Base-by-base conservation (phyloP, 2,113 vertebrate genomes). In the Eolophus roseicapilla region DNA sequence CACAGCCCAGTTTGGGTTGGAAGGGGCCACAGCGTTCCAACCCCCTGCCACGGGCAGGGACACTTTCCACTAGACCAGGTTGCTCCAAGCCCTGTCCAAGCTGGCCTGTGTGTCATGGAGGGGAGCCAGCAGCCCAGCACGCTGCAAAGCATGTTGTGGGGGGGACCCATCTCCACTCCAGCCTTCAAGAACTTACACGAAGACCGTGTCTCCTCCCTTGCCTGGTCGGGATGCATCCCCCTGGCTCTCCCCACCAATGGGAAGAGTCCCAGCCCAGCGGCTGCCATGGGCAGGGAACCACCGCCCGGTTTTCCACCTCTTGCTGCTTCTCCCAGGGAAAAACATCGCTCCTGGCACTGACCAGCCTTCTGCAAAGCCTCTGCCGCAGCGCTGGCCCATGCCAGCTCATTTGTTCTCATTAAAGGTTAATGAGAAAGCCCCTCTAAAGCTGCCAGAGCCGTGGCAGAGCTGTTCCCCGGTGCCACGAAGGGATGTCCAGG, bases 341-440 rank as follows among this genome's bases (percentile, higher is more conserved):
- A 71, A 29, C 63, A 65, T 60, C 6, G 2, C 43, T 13, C 19
- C 57, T 8, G 9, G 73, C 81, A 73, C 63, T 0, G 4, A 13
- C 27, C 85, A 44, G 60, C 74, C 74, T 3, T 11, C 76, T 8
- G 82, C 79, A 70, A 18, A 86, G 82, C 39, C 86, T 29, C 17
- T 1, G 27, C 88, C 1, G 35, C 87, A 83, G 92, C 15, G 3
- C 39, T 2, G 2, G 65, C 74, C 73, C 55, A 77, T 83, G 90
- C 88, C 94, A 95, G 90, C 95, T 95, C 17, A 17, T 97, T 96
- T 96, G 95, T 95, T 94, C 95, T 97, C 95, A 95, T 96, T 97
- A 96, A 96, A 93, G 77, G 69, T 95, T 96, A 96, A 97, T 23
- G 21, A 82, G 86, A 79, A 74, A 91, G 87, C 67, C 84, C 70